Percentiles rank a stretch among this genome's conserved stretches.
Conservation (phyloP, 2,113 vertebrate genomes). For the Brevimyrus niger region DNA sequence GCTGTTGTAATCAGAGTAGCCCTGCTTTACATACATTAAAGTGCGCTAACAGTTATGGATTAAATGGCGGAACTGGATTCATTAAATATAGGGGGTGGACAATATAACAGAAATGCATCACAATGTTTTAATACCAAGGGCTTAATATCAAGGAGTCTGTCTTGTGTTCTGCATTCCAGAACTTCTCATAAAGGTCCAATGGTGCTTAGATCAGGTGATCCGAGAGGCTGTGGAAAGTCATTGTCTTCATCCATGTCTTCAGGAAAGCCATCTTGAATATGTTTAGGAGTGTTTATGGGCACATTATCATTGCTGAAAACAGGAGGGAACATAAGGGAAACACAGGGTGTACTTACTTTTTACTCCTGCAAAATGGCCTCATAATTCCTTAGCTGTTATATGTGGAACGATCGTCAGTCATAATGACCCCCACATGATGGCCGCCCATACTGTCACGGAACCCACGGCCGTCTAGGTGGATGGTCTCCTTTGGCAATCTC, state of each 20-base stretch:
- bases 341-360: background rate
- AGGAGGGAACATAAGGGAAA: background rate
- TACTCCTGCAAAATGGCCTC: background rate
- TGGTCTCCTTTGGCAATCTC: background rate
- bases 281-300: background rate
- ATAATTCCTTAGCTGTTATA: background rate
- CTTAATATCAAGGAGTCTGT: background rate
- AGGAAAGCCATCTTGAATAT: background rate
- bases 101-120: background rate
- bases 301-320: background rate
- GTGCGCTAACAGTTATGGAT: background rate
- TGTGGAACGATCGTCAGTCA: background rate
- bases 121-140: background rate
- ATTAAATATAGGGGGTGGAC: slow-evolving; percentile 25
- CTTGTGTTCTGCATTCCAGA: background rate
- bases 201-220: background rate
- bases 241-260: background rate
- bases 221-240: background rate
- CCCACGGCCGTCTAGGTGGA: background rate
- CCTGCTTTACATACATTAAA: background rate
- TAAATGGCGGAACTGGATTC: slow-evolving; percentile 28
- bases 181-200: background rate
- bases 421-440: background rate
- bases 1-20: background rate
- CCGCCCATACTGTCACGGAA: background rate